Evolutionary conservation across 1,140 invertebrate genomes (phyloP).

Genomic region (Lordiphosa stackelbergi): DNA sequence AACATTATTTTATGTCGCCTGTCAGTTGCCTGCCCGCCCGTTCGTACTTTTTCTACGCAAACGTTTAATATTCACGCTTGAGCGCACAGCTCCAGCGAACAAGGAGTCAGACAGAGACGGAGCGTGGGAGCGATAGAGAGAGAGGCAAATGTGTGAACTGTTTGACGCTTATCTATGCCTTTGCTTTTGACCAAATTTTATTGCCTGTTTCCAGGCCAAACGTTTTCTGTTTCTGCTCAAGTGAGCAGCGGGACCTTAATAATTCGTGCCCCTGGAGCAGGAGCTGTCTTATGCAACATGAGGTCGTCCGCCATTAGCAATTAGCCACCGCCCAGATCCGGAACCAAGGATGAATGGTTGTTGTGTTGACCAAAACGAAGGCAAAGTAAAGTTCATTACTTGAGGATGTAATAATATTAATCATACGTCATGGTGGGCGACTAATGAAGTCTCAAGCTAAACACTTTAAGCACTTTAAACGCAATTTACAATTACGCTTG

Average conservation of each 20-base stretch:
- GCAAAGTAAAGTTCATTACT: constrained; percentile 38
- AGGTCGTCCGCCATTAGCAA: constrained; percentile 20
- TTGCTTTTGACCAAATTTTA: constrained; percentile 72
- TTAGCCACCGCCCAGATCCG: constrained; percentile 29
- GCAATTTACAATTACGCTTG: constrained; percentile 65
- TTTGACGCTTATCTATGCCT: constrained; percentile 69
- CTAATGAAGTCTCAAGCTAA: constrained; percentile 45
- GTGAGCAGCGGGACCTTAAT: constrained; percentile 20
- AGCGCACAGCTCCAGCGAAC: constrained; percentile 47
- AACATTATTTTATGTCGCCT: neutral
- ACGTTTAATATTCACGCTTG: constrained; percentile 75
- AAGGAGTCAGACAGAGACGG: neutral
- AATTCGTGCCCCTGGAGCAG: constrained; percentile 9
- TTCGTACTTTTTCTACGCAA: constrained; percentile 42
- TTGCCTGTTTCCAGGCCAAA: constrained; percentile 70
- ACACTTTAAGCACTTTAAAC: constrained; percentile 61
- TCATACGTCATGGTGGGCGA: constrained; percentile 59
- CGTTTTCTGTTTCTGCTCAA: constrained; percentile 51
- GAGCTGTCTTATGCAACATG: constrained; percentile 35
- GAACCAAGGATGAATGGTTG: constrained; percentile 1
- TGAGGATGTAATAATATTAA: constrained; percentile 49
- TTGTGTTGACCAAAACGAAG: neutral
- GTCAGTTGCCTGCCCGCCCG: constrained; percentile 1
- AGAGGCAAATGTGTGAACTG: constrained; percentile 68
- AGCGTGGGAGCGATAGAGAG: neutral